phyloP scores from a whole-genome alignment of 2,888 invertebrate genomes.

The Xanthorhoe designata region DNA sequence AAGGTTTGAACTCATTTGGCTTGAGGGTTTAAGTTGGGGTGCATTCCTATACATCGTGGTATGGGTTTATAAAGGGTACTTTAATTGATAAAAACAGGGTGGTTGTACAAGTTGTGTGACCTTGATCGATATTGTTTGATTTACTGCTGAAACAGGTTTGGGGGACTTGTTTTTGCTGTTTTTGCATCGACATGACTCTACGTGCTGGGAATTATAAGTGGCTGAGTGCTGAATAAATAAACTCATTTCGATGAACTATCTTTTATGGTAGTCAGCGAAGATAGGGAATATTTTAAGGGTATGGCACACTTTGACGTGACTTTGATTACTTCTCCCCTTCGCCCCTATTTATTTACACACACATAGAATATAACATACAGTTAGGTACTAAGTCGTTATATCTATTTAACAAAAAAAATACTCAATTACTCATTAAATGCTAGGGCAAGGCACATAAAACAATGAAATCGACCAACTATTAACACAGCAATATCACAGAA shows the following conservation, averaged over 20 bases:
- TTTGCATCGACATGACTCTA: background rate
- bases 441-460: no score
- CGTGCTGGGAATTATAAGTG: slow-evolving; percentile 11
- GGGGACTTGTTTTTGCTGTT: slow-evolving; percentile 1
- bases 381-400: no score
- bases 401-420: no score
- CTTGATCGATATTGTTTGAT: slow-evolving; percentile 44
- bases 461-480: no score
- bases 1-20: slow-evolving; percentile 12
- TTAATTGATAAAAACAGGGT: slow-evolving; percentile 69
- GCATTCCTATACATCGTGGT: slow-evolving; percentile 53
- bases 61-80: slow-evolving; percentile 52
- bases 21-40: slow-evolving; percentile 23
- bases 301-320: no score
- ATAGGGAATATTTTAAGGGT: background rate
- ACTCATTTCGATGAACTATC: background rate
- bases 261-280: background rate
- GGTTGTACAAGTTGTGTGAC: slow-evolving; percentile 30
- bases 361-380: no score
- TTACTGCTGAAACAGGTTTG: slow-evolving; percentile 33
- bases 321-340: no score
- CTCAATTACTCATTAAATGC: no score
- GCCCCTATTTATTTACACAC: no score
- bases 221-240: background rate
- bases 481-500: no score